A percentile compares a stretch with the other conserved stretches of the same genome.
These are phyloP conservation scores for Craniophora ligustri DNA, from an alignment of 2,888 invertebrate species.

Conservation along the genomic window DNA sequence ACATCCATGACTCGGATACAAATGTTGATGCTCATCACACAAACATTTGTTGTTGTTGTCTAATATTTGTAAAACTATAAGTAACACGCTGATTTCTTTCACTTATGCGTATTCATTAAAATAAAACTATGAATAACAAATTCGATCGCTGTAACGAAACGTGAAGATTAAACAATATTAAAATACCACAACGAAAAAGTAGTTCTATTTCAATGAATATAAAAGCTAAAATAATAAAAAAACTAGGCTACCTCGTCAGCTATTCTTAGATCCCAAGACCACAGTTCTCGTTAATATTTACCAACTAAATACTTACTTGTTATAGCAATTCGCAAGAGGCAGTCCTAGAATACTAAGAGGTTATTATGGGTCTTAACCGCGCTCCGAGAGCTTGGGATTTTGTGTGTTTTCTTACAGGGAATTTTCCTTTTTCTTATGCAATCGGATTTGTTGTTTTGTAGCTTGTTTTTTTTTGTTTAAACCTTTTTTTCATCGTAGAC, in stretches of 20 bases:
- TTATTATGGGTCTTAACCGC: slow-evolving; percentile 35
- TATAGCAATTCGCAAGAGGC: slow-evolving; percentile 22
- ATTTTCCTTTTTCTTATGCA: slow-evolving; percentile 10
- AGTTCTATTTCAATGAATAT: no score
- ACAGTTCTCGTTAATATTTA: slow-evolving; percentile 31
- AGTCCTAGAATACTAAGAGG: slow-evolving; percentile 40
- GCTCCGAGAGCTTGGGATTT: slow-evolving; percentile 19
- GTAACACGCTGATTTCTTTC: no score
- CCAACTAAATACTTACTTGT: slow-evolving; percentile 38
- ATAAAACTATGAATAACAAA: no score
- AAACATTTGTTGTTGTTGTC: no score
- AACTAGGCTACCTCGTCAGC: not conserved
- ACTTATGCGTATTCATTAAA: no score
- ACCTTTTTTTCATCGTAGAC: not conserved
- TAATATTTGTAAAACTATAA: no score
- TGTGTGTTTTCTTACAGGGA: slow-evolving; percentile 20
- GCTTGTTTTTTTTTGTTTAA: not conserved
- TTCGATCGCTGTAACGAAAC: no score
- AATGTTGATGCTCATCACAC: no score
- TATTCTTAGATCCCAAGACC: slow-evolving; percentile 3
- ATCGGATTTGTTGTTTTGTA: slow-evolving; percentile 11
- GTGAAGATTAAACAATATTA: no score
- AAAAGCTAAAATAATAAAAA: not conserved
- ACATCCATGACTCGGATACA: no score
- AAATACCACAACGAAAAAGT: no score